Base-by-base conservation (phyloP, 1,140 invertebrate genomes). In the Elysia chlorotica region DNA sequence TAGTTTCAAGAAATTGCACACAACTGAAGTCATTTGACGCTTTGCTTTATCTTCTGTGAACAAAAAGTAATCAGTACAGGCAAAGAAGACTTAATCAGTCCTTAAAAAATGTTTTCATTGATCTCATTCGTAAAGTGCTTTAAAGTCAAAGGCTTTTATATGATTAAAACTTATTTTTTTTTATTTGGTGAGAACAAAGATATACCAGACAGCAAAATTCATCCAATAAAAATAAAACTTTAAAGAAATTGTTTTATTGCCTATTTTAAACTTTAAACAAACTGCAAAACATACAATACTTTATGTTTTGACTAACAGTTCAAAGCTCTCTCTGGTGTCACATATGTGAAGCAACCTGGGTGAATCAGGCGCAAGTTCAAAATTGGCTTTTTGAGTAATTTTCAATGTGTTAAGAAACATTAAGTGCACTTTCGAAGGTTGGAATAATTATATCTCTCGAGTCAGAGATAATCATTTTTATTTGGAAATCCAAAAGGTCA, bases 1-100 rank as follows among this genome's bases (percentile, higher is more conserved):
- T 17, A 59, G 54, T 10, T 35, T 59, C 31, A 69, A 36, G 37
- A 69, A 69, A 19, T 69, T 25, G 38, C 67, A 69, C 14, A 69
- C 41, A 37, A 69, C 67, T 2, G 25, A 31, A 37, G 67, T 69
- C 25, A 69, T 53, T 25, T 59, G 53, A 2, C 56, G 3, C n/a
- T 36, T 59, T 57, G 33, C n/a, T 38, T 57, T 59, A 17, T 69
- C 54, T 37, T 69, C 67, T 69, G 31, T 37, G 35, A 23, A 63
- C 10, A 25, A 37, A 69, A 68, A 2, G 31, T 65, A 36, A 38
- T 4, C n/a, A 48, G 41, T 14, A 48, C n/a, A 48, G 41, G 10
- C n/a, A 48, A 48, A 48, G 41, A 48, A 14, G n/a, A 48, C 41
- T 48, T 48, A 48, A 48, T 14, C 41, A n/a, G 10, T 48, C 41